phyloP scores from a whole-genome alignment of 2,888 invertebrate genomes.

The Cistogaster globosa region DNA sequence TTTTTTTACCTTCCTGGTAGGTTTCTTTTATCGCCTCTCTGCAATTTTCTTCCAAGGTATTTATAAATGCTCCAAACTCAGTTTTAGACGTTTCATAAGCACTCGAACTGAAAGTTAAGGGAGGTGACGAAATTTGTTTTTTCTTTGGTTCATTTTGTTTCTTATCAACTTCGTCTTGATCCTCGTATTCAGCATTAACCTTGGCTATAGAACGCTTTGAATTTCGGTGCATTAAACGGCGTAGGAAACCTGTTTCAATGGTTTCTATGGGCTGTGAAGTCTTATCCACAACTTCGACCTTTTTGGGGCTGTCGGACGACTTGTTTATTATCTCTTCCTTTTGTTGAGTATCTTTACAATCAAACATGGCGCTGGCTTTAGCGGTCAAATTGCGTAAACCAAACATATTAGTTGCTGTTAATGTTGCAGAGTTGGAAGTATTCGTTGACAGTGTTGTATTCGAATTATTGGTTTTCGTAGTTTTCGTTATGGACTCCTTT shows the following conservation, averaged over 20 bases:
- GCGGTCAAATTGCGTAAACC: constrained; percentile 75
- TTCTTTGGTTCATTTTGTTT: constrained; percentile 78
- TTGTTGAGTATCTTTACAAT: constrained; percentile 73
- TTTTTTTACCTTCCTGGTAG: constrained; percentile 84
- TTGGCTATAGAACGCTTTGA: constrained; percentile 87
- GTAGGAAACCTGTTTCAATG: constrained; percentile 86
- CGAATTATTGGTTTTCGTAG: constrained; percentile 46
- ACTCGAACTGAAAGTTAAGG: constrained; percentile 66
- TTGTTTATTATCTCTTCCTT: constrained; percentile 30
- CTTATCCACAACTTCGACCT: constrained; percentile 73
- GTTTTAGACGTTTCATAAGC: constrained; percentile 74
- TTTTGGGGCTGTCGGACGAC: constrained; percentile 31
- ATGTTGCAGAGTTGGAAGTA: constrained; percentile 38
- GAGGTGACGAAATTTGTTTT: constrained; percentile 74
- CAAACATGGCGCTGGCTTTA: constrained; percentile 76
- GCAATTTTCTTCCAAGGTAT: constrained; percentile 78
- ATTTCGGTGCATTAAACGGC: constrained; percentile 87
- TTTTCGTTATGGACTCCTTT: constrained; percentile 46
- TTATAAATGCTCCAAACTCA: constrained; percentile 76
- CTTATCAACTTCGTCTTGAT: constrained; percentile 78
- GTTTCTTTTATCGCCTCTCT: constrained; percentile 83
- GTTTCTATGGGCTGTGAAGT: constrained; percentile 76
- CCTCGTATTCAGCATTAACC: constrained; percentile 66
- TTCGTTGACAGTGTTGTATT: constrained; percentile 42
- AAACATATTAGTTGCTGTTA: constrained; percentile 69